Evolutionary conservation across 2,113 vertebrate species (phyloP).

Genomic region (Chaetodon auriga): DNA sequence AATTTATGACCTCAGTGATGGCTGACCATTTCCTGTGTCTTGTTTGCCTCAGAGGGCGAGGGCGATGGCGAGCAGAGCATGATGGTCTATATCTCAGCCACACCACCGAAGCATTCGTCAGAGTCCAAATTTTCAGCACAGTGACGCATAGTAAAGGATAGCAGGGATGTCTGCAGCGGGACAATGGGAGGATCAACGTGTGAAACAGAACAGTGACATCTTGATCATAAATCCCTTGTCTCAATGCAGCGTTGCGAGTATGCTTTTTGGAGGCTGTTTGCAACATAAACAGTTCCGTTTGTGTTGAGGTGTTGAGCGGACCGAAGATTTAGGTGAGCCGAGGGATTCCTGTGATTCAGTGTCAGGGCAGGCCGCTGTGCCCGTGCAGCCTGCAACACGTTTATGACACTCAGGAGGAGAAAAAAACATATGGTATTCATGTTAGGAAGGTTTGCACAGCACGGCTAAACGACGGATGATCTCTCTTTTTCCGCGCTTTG

Average conservation of each 20-base stretch:
- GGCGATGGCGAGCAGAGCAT: neutral
- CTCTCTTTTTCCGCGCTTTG: slow-evolving; percentile 68
- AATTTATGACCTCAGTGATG: slow-evolving; percentile 46
- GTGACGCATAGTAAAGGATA: neutral
- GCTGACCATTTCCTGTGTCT: slow-evolving; percentile 46
- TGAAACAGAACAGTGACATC: slow-evolving; percentile 21
- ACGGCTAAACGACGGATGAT: slow-evolving; percentile 57
- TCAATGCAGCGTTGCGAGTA: slow-evolving; percentile 42
- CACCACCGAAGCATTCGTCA: neutral
- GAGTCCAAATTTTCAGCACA: neutral
- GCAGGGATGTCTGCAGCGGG: neutral
- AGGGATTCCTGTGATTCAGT: slow-evolving; percentile 74
- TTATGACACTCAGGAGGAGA: slow-evolving; percentile 72
- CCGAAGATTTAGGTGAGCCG: slow-evolving; percentile 73
- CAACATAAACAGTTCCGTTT: slow-evolving; percentile 77
- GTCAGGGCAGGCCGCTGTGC: slow-evolving; percentile 70
- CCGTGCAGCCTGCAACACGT: slow-evolving; percentile 64
- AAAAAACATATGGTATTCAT: slow-evolving; percentile 72
- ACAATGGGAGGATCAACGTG: neutral
- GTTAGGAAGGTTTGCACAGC: slow-evolving; percentile 67
- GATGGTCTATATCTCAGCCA: slow-evolving; percentile 24
- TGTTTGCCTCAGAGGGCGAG: slow-evolving; percentile 44
- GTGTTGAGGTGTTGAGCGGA: slow-evolving; percentile 77
- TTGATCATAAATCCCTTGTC: slow-evolving; percentile 67
- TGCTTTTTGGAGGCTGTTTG: slow-evolving; percentile 61